Evolutionary conservation across 2,888 invertebrate genomes (phyloP), one percentile per base, ranked within the genome.

Genomic region (Sinotaia quadrata): DNA sequence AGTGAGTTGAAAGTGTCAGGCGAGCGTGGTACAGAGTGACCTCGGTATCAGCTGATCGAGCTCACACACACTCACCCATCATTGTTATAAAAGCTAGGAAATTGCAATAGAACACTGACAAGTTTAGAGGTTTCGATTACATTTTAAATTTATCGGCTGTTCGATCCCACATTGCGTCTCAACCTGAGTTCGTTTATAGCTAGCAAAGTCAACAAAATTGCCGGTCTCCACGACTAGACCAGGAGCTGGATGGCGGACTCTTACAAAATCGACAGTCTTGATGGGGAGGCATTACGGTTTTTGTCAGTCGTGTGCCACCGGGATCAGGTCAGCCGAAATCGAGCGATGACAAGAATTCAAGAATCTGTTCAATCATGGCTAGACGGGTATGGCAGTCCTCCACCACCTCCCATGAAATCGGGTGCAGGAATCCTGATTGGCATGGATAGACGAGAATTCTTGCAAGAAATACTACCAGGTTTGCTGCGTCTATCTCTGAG

Each of bases 401-500:
- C 63, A 18, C 21, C 21, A n/a, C 47, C 47, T 4, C 61, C 69
- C n/a, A n/a, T 47, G 12, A 33, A 24, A 0, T 57, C 56, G n/a
- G n/a, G 15, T 8, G 41, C 56, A 3, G 58, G 57, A 4, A 24
- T 51, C 41, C 51, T 71, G 18, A 69, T 75, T 34, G 71, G 71
- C 2, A 8, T 71, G 10, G 68, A 61, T 47, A 59, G 54, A 89
- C 90, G 31, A 90, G 91, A 75, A 85, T 92, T 61, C 89, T 90
- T 67, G 82, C 89, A 41, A 29, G 75, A 76, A 57, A 91, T 91
- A 85, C 87, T 91, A 75, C 91, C 91, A 41, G 91, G 91, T 74
- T 90, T 91, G 75, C 86, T 91, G 67, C 87, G 91, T 78, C 89
- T 91, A 70, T 90, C 91, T 66, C 88, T 90, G 74, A 90, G 90